phyloP scores from a whole-genome alignment of 2,797 vertebrate species.

The Ispidina picta region DNA sequence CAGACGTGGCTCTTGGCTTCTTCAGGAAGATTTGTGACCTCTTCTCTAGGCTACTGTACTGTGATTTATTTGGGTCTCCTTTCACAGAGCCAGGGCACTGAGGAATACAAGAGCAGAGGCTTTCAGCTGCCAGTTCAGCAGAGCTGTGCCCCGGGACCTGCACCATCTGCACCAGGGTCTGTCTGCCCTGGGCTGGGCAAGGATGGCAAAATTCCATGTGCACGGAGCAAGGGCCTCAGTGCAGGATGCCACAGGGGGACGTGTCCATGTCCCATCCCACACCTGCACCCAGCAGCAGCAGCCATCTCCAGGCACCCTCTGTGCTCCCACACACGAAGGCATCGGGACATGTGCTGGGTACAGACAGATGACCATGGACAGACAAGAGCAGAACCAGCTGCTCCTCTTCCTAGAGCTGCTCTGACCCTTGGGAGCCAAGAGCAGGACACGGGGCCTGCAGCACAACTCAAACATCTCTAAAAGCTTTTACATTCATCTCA shows the following conservation, averaged over 20 bases:
- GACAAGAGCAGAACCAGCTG: background rate
- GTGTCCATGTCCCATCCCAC: background rate
- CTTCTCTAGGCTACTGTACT: conserved; percentile 54
- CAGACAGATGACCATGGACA: rapidly evolving
- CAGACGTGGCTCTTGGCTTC: conserved; percentile 58
- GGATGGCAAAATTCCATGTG: rapidly evolving
- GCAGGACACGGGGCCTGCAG: background rate
- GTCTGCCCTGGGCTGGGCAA: background rate
- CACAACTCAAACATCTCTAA: background rate
- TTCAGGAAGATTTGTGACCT: conserved; percentile 67
- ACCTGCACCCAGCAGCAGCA: background rate
- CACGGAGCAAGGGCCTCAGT: background rate
- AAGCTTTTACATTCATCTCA: background rate
- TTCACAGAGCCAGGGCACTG: background rate
- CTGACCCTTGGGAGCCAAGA: background rate
- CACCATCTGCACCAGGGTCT: rapidly evolving
- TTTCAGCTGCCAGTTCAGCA: background rate
- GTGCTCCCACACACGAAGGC: background rate
- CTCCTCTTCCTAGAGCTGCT: background rate
- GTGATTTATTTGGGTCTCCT: conserved; percentile 53
- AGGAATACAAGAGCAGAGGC: background rate
- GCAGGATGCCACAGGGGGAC: background rate
- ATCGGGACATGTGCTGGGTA: rapidly evolving
- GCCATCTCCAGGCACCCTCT: background rate
- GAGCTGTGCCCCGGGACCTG: background rate